Evolutionary conservation across 2,113 vertebrate species (phyloP), one percentile per base, ranked within the genome.

Genomic region (Hemiprocne comata): DNA sequence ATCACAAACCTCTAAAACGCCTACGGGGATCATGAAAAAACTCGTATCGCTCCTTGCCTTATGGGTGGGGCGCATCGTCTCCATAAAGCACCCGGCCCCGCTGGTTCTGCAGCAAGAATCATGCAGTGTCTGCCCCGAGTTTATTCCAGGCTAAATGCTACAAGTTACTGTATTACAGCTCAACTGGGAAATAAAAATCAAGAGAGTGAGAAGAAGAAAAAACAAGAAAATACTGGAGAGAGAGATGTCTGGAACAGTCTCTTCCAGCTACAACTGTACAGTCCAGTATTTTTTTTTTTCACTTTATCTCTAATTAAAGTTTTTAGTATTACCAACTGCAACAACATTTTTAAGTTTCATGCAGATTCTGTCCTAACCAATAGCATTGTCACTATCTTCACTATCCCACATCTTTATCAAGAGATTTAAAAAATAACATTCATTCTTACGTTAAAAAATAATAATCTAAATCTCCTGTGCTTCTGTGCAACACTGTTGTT

Each of bases 221-320:
- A 24, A 33, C 28, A 15, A 54, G 3, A 33, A 34, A 83, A 38
- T 21, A 75, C 1, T 46, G 28, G 11, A n/a, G 71, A 71, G 11
- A 75, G 11, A 48, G 23, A 34, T 26, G 31, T 42, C 71, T 58
- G 36, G 28, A 86, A 86, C 34, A 55, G 7, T 14, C 48, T 66
- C 40, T 51, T 90, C 54, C 42, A 83, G n/a, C 21, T 62, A 76
- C 73, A 75, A 20, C 4, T 42, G 17, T 12, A 42, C 42, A 51
- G 19, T 11, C 8, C 3, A 0, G 13, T 4, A 1, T 36, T 36
- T 25, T 67, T 36, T 25, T 67, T 11, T 7, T 4, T 1, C 3
- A 46, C 29, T 51, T 74, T 23, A 25, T 33, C 33, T 73, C 40
- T 14, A n/a, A 36, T n/a, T 46, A 17, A 83, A 36, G 26, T 17